These are phyloP conservation scores for Chrysodeixis includens DNA, from an alignment of 2,888 invertebrate species.

Conservation along the genomic window DNA sequence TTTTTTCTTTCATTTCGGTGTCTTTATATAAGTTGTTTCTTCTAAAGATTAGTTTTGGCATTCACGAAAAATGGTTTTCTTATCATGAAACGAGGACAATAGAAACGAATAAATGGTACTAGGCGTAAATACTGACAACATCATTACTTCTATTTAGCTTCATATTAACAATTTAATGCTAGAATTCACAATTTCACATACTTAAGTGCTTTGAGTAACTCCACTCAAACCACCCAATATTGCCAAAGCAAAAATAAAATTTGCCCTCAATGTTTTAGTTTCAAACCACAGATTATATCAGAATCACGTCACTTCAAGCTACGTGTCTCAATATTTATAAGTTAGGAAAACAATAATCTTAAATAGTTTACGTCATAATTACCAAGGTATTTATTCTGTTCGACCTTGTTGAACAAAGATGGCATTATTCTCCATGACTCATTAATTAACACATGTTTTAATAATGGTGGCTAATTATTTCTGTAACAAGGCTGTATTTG, in stretches of 20 bases:
- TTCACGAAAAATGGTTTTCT: no score
- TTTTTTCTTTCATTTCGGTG: no score
- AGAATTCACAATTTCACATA: no score
- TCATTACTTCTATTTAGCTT: no score
- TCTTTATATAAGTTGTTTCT: no score
- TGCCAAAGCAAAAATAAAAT: constrained; percentile 26
- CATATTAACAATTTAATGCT: no score
- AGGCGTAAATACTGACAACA: no score
- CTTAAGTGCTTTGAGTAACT: neutral
- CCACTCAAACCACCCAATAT: neutral
- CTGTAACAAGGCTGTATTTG: neutral
- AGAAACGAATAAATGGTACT: no score
- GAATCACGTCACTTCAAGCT: constrained; percentile 41
- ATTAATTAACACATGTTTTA: constrained; percentile 32
- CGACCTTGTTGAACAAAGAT: constrained; percentile 44
- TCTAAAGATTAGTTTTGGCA: no score
- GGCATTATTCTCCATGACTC: constrained; percentile 38
- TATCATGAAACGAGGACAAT: no score
- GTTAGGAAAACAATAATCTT: constrained; percentile 45
- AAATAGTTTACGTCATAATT: constrained; percentile 41
- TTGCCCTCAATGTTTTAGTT: constrained; percentile 1
- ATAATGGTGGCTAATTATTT: constrained; percentile 6
- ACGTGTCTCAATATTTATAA: constrained; percentile 42
- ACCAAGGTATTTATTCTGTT: constrained; percentile 40
- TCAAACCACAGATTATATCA: constrained; percentile 28